Evolutionary conservation across 53 echinoderm and acorn worm species (phyloP), one percentile per base, ranked within the genome.

Genomic region (Antedon mediterranea): DNA sequence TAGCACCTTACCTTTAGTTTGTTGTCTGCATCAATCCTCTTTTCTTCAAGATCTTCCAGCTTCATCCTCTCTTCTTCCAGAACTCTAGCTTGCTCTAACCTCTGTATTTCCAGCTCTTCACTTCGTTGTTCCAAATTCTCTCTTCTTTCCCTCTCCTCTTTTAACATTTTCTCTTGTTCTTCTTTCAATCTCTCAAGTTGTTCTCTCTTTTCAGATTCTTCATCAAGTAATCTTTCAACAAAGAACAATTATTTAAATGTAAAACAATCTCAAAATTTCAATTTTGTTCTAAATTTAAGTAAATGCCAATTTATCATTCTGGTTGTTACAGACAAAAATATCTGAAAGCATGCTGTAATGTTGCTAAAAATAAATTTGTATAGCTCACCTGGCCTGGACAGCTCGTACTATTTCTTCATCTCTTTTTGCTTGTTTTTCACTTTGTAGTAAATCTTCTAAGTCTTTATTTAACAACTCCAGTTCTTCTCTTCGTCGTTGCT

Each of bases 131-230:
- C 94, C 71, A 94, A 83, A 73, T 87, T 84, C 79, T 91, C 85
- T 30, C 94, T 82, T 83, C 78, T 83, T 77, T 97, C 84, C 76
- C 82, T 89, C 77, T 97, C 97, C 71, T 79, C 78, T 26, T 34
- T 72, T 73, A 97, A 72, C 75, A 89, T 42, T 34, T 74, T 72
- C n/a, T 90, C 97, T 74, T 97, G 97, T 73, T 97, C 82, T 76
- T 86, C 84, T 70, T 80, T 89, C 33, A 97, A 80, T 81, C 34
- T 81, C 74, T 97, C 94, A 4, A 94, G 87, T 30, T 89, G 72
- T 83, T 94, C 90, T 43, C 92, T 78, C 78, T 88, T 87, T 44
- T 86, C 72, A 0, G 82, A 86, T 75, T 97, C 97, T 84, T 97
- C 90, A 3, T 85, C 83, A 29, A 97, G 86, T 31, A 97, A 81